Conservation (phyloP, 2,888 invertebrate species). For the Epicampocera succincta region DNA sequence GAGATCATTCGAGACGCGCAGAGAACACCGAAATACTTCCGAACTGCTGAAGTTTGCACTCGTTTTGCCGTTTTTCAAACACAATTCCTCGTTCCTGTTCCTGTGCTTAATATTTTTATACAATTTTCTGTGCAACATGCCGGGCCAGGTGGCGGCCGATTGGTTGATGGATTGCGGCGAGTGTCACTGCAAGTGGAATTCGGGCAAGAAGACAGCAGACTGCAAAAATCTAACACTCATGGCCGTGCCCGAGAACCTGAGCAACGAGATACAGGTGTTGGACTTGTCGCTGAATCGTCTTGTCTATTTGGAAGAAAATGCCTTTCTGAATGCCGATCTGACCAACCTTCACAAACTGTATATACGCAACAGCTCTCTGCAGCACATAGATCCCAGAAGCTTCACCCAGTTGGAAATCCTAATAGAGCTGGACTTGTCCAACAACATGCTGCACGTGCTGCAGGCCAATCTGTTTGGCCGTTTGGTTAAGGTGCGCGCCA, state of each 20-base stretch:
- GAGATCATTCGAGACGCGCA: constrained; percentile 23
- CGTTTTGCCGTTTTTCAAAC: constrained; percentile 39
- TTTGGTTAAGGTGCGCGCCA: constrained; percentile 86
- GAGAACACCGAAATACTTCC: background rate
- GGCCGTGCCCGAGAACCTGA: constrained; percentile 87
- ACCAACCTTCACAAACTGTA: constrained; percentile 91
- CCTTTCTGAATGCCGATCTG: constrained; percentile 86
- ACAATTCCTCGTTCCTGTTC: constrained; percentile 39
- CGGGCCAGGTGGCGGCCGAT: constrained; percentile 73
- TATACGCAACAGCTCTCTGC: constrained; percentile 87
- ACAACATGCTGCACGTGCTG: constrained; percentile 86
- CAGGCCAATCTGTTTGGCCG: constrained; percentile 87
- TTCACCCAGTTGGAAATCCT: constrained; percentile 88
- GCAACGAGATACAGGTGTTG: constrained; percentile 87
- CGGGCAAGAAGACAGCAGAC: constrained; percentile 91
- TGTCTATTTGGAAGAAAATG: constrained; percentile 85
- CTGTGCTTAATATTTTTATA: constrained; percentile 60
- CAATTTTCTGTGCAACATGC: constrained; percentile 70
- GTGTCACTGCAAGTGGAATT: constrained; percentile 92
- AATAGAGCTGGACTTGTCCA: constrained; percentile 90
- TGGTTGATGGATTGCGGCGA: constrained; percentile 80
- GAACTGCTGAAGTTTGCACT: constrained; percentile 18
- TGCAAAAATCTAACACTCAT: constrained; percentile 87
- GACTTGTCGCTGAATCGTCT: constrained; percentile 88
- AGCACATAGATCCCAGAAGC: constrained; percentile 86